phyloP scores from a whole-genome alignment of 1,140 invertebrate species.

The Ylistrum balloti region DNA sequence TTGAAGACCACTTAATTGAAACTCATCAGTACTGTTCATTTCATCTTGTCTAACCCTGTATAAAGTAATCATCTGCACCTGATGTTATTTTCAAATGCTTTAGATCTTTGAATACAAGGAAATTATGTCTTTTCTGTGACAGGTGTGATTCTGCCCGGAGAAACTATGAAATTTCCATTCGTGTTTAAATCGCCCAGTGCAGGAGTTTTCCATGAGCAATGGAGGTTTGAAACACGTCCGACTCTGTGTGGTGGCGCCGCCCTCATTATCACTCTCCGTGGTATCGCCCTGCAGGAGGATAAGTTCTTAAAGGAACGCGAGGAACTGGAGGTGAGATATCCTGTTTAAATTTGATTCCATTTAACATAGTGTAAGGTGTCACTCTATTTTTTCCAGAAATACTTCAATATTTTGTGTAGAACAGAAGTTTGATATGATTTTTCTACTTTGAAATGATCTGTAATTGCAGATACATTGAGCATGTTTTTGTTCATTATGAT shows the following conservation, averaged over 20 bases:
- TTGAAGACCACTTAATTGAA: no score
- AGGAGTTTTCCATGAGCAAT: slow-evolving; percentile 82
- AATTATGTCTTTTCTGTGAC: slow-evolving; percentile 46
- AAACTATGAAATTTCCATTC: slow-evolving; percentile 81
- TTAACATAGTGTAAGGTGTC: no score
- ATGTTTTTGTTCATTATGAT: no score
- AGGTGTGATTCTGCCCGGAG: slow-evolving; percentile 82
- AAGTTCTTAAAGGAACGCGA: slow-evolving; percentile 75
- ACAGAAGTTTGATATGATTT: no score
- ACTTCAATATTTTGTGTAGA: no score
- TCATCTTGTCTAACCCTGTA: no score
- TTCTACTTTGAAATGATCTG: no score
- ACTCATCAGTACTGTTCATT: no score
- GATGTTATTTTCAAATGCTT: neutral
- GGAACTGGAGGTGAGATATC: slow-evolving; percentile 77
- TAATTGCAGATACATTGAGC: no score
- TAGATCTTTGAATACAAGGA: neutral
- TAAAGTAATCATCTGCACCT: no score
- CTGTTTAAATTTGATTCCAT: no score
- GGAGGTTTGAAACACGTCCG: slow-evolving; percentile 81
- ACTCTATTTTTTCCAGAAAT: no score
- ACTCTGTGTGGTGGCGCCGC: slow-evolving; percentile 79
- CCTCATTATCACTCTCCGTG: slow-evolving; percentile 79
- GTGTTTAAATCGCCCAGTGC: slow-evolving; percentile 82
- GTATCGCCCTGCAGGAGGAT: slow-evolving; percentile 80